Conservation (phyloP, 2,113 vertebrate genomes). For the Rhynchomys soricoides region DNA sequence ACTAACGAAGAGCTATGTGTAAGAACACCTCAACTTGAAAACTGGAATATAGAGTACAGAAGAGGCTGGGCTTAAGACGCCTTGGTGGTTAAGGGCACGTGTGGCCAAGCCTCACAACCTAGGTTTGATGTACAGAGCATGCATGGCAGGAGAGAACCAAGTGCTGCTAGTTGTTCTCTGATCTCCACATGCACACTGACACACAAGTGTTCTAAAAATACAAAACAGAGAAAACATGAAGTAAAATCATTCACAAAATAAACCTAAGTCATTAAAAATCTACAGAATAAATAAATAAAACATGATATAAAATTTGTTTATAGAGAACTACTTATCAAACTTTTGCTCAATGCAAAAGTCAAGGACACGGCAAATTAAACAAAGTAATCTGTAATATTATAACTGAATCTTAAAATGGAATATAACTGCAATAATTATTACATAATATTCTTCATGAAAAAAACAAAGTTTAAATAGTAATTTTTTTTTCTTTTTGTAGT, state of each 20-base stretch:
- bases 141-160: background rate
- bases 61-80: background rate
- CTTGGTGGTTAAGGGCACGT: background rate
- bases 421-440: background rate
- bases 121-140: background rate
- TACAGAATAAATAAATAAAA: background rate
- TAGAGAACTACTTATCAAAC: background rate
- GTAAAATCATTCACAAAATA: background rate
- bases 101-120: background rate
- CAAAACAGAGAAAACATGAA: background rate
- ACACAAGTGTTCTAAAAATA: background rate
- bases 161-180: background rate
- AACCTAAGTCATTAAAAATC: slow-evolving; percentile 1
- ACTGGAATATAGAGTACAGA: background rate
- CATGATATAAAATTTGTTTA: background rate
- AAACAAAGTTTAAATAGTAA: background rate
- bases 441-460: background rate
- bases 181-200: background rate
- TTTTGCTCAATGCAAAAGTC: background rate
- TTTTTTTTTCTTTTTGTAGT: background rate
- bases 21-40: background rate
- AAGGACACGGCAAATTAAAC: background rate
- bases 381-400: background rate
- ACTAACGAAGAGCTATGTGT: background rate
- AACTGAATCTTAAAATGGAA: slow-evolving; percentile 2